Evolutionary conservation across 1,140 invertebrate species (phyloP).

Genomic region (Brachionus manjavacas): DNA sequence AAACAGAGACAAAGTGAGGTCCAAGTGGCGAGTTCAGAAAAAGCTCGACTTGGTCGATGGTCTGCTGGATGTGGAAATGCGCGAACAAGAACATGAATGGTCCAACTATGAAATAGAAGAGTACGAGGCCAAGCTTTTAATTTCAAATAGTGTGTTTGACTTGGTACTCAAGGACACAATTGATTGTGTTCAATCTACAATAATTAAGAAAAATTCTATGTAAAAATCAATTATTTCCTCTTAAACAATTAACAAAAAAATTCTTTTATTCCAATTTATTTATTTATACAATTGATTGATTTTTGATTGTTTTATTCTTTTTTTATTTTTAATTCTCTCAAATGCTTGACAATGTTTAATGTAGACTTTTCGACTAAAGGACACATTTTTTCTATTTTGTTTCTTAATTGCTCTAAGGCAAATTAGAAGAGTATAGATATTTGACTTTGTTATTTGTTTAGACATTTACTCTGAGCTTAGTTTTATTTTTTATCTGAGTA

Average conservation of each 20-base stretch:
- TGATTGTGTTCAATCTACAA: background rate
- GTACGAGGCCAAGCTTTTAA: slow-evolving; percentile 65
- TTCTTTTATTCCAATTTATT: background rate
- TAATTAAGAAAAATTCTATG: slow-evolving; percentile 24
- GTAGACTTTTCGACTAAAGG: background rate
- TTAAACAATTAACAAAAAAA: background rate
- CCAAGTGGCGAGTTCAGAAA: slow-evolving; percentile 67
- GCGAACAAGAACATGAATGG: slow-evolving; percentile 68
- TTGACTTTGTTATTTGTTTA: background rate
- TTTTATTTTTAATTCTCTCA: background rate
- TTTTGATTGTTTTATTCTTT: background rate
- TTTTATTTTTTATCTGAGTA: background rate
- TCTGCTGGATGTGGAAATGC: slow-evolving; percentile 65
- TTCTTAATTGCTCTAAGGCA: background rate
- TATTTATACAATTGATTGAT: slow-evolving; percentile 1
- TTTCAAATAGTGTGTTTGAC: slow-evolving; percentile 65
- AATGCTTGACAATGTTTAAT: background rate
- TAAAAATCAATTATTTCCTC: background rate
- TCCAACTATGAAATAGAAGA: slow-evolving; percentile 69
- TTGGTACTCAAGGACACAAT: slow-evolving; percentile 63
- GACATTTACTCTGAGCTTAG: background rate
- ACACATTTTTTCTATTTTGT: background rate
- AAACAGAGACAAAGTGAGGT: slow-evolving; percentile 61
- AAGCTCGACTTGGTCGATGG: slow-evolving; percentile 69
- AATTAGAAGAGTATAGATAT: background rate